A percentile compares a stretch with the other conserved stretches of the same genome.
These are phyloP conservation scores for Amphipoea lucens DNA, from an alignment of 2,888 invertebrate genomes.

Conservation along the genomic window DNA sequence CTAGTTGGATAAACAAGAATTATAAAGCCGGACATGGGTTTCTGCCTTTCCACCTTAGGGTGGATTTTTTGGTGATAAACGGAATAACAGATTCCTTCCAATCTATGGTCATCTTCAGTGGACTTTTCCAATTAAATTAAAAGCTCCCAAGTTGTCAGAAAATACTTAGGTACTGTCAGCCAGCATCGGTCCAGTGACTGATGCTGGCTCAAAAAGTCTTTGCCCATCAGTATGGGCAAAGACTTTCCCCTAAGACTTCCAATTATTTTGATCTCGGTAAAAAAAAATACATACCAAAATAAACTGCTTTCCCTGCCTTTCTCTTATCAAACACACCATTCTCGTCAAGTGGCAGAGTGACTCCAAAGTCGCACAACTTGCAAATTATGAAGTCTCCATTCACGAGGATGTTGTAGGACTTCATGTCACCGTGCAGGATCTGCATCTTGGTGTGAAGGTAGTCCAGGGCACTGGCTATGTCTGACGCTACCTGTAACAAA, in stretches of 20 bases:
- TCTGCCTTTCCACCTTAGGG: too few species aligned
- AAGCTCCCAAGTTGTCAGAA: too few species aligned
- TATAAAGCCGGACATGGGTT: not conserved
- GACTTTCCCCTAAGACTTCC: not conserved
- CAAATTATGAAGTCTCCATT: conserved; percentile 93
- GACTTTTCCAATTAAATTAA: too few species aligned
- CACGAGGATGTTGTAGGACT: conserved; percentile 95
- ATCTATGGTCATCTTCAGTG: not conserved
- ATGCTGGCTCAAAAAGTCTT: too few species aligned
- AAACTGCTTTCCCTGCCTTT: conserved; percentile 88
- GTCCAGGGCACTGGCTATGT: conserved; percentile 93
- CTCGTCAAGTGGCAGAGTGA: conserved; percentile 92
- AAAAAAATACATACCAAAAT: conserved; percentile 87
- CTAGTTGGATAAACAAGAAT: not conserved
- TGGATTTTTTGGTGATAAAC: too few species aligned
- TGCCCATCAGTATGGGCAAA: too few species aligned
- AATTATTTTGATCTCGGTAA: not conserved
- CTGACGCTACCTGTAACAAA: conserved; percentile 89
- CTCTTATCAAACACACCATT: conserved; percentile 91
- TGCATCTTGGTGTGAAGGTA: conserved; percentile 94
- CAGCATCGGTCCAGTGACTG: not conserved
- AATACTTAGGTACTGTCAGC: not conserved
- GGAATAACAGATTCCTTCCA: not conserved
- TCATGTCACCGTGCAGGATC: conserved; percentile 95
- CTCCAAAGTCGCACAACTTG: conserved; percentile 96